A percentile compares a stretch with the other conserved stretches of the same genome.
Conservation (phyloP, 2,113 vertebrate genomes). For the Azemiops feae region DNA sequence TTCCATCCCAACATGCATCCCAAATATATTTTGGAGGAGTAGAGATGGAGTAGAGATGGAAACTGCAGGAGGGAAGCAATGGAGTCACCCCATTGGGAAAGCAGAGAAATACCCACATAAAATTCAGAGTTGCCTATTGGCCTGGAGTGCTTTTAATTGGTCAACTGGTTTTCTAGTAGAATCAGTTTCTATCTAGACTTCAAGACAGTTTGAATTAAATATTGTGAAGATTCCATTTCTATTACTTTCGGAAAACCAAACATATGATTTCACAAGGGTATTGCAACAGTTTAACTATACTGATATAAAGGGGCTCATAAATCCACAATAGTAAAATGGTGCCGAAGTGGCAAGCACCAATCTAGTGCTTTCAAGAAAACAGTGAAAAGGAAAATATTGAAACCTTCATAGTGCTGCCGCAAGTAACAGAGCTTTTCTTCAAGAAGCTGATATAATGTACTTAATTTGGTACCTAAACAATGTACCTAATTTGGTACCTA, state of each 20-base stretch:
- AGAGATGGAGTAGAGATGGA: neutral
- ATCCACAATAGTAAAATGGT: neutral
- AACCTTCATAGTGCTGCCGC: neutral
- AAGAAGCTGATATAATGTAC: neutral
- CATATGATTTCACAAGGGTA: neutral
- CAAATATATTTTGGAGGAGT: neutral
- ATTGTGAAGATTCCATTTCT: neutral
- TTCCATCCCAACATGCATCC: neutral
- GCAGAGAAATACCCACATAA: neutral
- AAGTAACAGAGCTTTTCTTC: neutral
- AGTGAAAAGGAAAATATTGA: neutral
- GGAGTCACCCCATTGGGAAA: neutral
- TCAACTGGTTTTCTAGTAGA: too few relatives aligned
- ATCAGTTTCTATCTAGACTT: neutral
- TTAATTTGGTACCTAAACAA: neutral
- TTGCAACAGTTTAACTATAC: neutral
- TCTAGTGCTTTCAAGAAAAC: slow-evolving; percentile 1
- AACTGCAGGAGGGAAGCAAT: neutral
- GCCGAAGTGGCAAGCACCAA: neutral
- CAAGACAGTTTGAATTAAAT: neutral
- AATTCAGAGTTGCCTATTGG: neutral
- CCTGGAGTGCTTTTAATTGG: neutral
- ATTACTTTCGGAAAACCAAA: neutral
- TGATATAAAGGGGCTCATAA: neutral
- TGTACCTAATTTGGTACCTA: neutral